These are phyloP conservation scores for Theocolax elegans DNA, from an alignment of 1,140 invertebrate species.

Conservation along the genomic window DNA sequence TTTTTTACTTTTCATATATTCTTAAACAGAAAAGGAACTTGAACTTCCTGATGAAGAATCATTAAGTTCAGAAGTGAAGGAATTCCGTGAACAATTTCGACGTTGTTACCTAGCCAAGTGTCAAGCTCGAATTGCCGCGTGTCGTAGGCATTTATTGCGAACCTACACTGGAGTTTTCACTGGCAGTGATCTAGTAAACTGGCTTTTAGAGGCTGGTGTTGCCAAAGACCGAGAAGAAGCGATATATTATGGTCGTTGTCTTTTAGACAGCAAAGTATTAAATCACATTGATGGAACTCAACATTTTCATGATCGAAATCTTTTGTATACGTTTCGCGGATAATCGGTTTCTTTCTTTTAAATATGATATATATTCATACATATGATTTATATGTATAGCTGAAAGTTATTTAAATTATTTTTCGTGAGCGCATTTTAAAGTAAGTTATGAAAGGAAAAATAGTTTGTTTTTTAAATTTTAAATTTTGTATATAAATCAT, in stretches of 20 bases:
- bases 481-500: no score
- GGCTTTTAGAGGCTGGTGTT: slow-evolving; percentile 84
- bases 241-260: slow-evolving; percentile 81
- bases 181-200: slow-evolving; percentile 85
- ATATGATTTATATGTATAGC: no score
- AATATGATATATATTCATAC: no score
- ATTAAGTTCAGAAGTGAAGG: slow-evolving; percentile 79
- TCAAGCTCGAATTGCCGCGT: slow-evolving; percentile 78
- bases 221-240: slow-evolving; percentile 81
- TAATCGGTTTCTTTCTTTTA: no score
- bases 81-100: slow-evolving; percentile 89
- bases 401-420: no score
- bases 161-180: slow-evolving; percentile 84
- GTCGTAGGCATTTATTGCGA: slow-evolving; percentile 76
- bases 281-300: slow-evolving; percentile 84
- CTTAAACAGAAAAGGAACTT: slow-evolving; percentile 52
- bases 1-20: not conserved
- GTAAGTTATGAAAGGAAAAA: no score
- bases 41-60: slow-evolving; percentile 78
- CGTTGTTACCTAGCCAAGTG: slow-evolving; percentile 87
- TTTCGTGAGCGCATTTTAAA: no score
- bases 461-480: not conserved
- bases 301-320: slow-evolving; percentile 81
- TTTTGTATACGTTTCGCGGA: slow-evolving; percentile 75
- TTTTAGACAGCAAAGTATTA: slow-evolving; percentile 85